Evolutionary conservation across 1,140 invertebrate genomes (phyloP).

Genomic region (Tetramorium simillimum): DNA sequence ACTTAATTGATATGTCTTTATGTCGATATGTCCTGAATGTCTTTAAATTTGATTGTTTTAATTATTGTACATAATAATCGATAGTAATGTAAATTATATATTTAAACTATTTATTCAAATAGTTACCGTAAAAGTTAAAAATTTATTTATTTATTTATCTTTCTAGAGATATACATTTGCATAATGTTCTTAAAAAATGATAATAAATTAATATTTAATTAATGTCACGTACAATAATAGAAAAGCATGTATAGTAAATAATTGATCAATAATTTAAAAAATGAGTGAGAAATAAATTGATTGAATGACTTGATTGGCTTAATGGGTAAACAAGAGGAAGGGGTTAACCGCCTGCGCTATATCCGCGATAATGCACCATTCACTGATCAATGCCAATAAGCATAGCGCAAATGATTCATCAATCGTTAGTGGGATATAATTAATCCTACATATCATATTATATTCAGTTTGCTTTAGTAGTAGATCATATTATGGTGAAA

Average conservation of each 20-base stretch:
- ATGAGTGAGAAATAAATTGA: not conserved
- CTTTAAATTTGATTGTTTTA: not conserved
- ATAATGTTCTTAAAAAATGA: not conserved
- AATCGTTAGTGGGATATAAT: constrained; percentile 24
- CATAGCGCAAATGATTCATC: constrained; percentile 23
- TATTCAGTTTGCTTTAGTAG: not conserved
- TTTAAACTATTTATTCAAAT: not conserved
- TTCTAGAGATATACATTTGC: too few species aligned
- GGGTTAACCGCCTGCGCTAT: not conserved
- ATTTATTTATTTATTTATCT: not conserved
- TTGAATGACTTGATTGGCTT: constrained; percentile 26
- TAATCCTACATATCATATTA: not conserved
- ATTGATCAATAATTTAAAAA: constrained; percentile 10
- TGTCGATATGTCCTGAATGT: too few species aligned
- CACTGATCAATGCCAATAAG: constrained; percentile 17
- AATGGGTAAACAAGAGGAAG: constrained; percentile 20
- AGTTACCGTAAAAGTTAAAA: not conserved
- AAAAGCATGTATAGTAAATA: not conserved
- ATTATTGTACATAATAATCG: not conserved
- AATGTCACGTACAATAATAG: not conserved
- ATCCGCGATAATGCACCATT: constrained; percentile 19
- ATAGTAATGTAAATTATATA: not conserved
- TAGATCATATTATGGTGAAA: not conserved
- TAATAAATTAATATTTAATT: not conserved
- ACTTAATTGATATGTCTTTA: not conserved